Percentiles rank a stretch among this genome's conserved stretches.
Conservation (phyloP, 2,888 invertebrate species). For the Nemapogon koenigi region DNA sequence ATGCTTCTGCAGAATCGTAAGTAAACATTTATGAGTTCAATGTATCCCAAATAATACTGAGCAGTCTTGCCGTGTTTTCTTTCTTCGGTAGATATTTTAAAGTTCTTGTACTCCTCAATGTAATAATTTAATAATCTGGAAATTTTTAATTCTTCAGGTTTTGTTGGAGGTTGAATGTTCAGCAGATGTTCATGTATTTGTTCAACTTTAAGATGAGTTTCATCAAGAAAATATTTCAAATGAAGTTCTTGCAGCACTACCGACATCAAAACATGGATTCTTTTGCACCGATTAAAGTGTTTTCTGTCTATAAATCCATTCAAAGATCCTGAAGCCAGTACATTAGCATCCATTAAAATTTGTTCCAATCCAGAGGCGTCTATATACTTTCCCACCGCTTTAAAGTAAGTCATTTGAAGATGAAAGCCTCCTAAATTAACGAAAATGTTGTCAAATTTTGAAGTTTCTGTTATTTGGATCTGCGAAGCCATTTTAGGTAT, state of each 20-base stretch:
- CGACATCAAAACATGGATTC: slow-evolving; percentile 19
- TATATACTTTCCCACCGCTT: no score
- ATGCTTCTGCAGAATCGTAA: neutral
- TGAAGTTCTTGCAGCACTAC: slow-evolving; percentile 19
- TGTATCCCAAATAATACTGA: slow-evolving; percentile 3
- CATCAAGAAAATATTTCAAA: slow-evolving; percentile 19
- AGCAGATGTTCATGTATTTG: neutral
- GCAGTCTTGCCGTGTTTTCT: slow-evolving; percentile 2
- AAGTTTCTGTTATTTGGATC: slow-evolving; percentile 21
- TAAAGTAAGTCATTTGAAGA: no score
- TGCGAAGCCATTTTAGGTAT: slow-evolving; percentile 24
- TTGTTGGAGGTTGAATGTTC: neutral
- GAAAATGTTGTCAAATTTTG: slow-evolving; percentile 19
- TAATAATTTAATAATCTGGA: no score
- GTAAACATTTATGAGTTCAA: neutral
- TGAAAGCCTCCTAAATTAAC: no score
- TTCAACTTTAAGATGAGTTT: slow-evolving; percentile 1
- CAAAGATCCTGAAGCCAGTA: slow-evolving; percentile 20
- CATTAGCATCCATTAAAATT: no score
- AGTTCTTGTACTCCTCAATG: neutral
- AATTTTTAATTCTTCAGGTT: no score
- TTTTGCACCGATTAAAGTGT: slow-evolving; percentile 22
- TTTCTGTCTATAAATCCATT: slow-evolving; percentile 21
- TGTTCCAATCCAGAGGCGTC: no score
- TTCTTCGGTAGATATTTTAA: neutral